Evolutionary conservation across 2,888 invertebrate genomes (phyloP).

Genomic region (Ormyrus thymus): DNA sequence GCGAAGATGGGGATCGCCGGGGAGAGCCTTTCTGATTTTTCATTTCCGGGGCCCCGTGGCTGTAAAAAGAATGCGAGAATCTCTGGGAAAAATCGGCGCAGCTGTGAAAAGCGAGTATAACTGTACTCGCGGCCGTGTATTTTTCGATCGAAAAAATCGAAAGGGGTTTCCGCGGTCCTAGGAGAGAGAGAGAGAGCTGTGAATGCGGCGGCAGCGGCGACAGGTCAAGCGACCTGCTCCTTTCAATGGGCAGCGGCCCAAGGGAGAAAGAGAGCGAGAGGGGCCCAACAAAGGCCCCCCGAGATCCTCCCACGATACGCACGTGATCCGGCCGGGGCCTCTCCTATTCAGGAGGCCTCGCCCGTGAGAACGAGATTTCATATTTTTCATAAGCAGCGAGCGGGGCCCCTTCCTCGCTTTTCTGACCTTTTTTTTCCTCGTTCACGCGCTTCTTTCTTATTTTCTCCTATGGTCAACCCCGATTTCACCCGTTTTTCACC

Average conservation of each 20-base stretch:
- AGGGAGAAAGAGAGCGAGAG: background rate
- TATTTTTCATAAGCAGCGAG: constrained; percentile 73
- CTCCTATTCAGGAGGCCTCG: constrained; percentile 69
- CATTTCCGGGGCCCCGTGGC: constrained; percentile 12
- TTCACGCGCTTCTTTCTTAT: constrained; percentile 42
- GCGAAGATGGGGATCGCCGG: constrained; percentile 17
- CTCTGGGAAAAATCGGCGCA: background rate
- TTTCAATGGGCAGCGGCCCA: constrained; percentile 73
- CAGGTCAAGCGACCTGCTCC: constrained; percentile 72
- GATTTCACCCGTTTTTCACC: constrained; percentile 61
- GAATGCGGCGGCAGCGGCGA: constrained; percentile 55
- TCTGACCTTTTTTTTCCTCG: constrained; percentile 20
- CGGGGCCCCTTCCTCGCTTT: constrained; percentile 1
- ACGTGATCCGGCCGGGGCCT: constrained; percentile 54
- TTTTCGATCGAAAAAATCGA: constrained; percentile 70
- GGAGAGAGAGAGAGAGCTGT: background rate
- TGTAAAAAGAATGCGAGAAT: constrained; percentile 11
- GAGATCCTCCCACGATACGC: constrained; percentile 77
- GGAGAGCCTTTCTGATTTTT: constrained; percentile 1
- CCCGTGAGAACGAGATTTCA: constrained; percentile 75
- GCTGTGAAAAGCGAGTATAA: constrained; percentile 24
- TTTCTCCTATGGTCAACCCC: constrained; percentile 53
- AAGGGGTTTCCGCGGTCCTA: constrained; percentile 67
- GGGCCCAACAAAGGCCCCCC: constrained; percentile 70
- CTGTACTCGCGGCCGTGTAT: constrained; percentile 57